Evolutionary conservation across 64 coral and sea anemone species (phyloP).

Genomic region (Dendrophyllia cribrosa): DNA sequence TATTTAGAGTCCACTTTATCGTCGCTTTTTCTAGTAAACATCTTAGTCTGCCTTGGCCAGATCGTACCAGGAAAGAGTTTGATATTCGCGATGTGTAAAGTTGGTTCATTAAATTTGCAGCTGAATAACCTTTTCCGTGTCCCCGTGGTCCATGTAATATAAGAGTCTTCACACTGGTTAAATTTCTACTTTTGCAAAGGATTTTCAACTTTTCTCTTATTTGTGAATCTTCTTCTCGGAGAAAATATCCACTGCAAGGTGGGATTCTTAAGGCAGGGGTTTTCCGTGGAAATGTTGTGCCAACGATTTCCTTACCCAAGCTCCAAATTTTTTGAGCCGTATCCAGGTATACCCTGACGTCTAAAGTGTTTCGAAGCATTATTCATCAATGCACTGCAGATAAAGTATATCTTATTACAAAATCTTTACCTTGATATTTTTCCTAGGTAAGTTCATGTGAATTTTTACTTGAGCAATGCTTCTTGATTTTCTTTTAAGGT

Average conservation of each 20-base stretch:
- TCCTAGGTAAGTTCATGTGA: no score
- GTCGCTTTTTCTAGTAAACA: neutral
- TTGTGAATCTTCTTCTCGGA: neutral
- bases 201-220: neutral
- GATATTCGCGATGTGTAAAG: neutral
- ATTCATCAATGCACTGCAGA: no score
- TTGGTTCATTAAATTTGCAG: neutral
- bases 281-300: neutral
- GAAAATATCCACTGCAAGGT: neutral
- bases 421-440: no score
- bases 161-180: neutral
- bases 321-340: no score
- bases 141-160: neutral
- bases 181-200: neutral
- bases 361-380: no score
- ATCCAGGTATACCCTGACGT: neutral
- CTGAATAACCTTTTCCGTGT: neutral
- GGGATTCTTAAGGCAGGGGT: neutral
- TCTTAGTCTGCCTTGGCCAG: neutral
- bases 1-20: neutral
- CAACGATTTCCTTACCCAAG: neutral
- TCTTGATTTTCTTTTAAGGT: no score
- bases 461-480: no score
- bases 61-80: no score
- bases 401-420: no score